Conservation (phyloP, 2,113 vertebrate genomes). For the Anguilla rostrata region DNA sequence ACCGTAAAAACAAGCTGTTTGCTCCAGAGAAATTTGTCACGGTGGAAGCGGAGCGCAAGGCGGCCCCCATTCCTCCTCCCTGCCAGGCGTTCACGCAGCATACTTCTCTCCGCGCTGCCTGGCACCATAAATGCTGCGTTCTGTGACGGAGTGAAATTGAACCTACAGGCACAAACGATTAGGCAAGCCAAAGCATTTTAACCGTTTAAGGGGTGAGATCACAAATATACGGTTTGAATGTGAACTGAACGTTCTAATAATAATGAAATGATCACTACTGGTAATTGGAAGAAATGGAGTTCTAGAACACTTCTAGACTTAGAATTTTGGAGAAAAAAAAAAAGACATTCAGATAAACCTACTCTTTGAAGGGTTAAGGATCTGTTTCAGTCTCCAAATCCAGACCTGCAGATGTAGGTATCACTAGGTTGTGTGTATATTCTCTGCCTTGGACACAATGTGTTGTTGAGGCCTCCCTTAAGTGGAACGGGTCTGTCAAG, state of each 20-base stretch:
- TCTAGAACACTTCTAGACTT: no score
- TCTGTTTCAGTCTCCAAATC: background rate
- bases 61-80: background rate
- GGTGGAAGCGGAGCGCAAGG: background rate
- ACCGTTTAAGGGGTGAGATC: background rate
- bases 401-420: background rate
- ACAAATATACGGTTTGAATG: no score
- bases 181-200: background rate
- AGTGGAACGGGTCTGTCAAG: background rate
- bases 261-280: no score
- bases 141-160: background rate
- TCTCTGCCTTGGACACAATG: no score
- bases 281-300: no score
- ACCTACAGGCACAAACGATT: background rate
- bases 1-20: slow-evolving; percentile 1
- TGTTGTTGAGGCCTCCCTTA: background rate
- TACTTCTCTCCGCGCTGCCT: background rate
- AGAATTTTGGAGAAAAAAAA: no score
- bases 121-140: background rate
- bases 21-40: background rate
- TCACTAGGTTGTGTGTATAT: no score
- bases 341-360: no score
- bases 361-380: no score
- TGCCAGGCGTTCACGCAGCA: background rate
- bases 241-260: no score